These are phyloP conservation scores for Palythoa heliodiscus DNA, from an alignment of 92 coral and sea anemone species.

Conservation along the genomic window DNA sequence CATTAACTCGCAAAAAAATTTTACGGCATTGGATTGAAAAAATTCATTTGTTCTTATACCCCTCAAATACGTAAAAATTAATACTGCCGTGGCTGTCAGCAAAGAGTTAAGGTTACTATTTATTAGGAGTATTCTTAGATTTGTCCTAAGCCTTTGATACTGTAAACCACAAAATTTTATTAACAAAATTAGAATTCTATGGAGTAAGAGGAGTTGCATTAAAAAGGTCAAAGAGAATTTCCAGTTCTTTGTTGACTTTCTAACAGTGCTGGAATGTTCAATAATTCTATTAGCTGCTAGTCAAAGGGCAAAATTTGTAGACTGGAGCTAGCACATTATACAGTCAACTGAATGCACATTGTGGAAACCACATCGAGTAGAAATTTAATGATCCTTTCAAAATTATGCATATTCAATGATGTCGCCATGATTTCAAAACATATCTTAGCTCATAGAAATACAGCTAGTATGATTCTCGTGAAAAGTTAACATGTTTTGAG, in stretches of 20 bases:
- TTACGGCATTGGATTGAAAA: too few species aligned
- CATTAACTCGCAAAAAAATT: too few species aligned
- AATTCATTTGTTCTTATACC: too few species aligned
- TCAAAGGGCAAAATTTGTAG: slow-evolving; percentile 27
- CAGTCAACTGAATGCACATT: slow-evolving; percentile 26
- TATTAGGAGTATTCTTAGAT: too few species aligned
- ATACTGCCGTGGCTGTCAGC: too few species aligned
- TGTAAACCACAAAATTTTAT: too few species aligned
- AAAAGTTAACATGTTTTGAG: slow-evolving; percentile 22
- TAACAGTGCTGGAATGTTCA: slow-evolving; percentile 28
- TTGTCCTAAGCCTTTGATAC: too few species aligned
- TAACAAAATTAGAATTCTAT: too few species aligned
- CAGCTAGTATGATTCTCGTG: slow-evolving; percentile 30
- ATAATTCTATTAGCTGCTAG: slow-evolving; percentile 18
- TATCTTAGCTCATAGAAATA: slow-evolving; percentile 21
- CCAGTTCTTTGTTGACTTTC: slow-evolving; percentile 28
- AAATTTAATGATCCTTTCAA: slow-evolving; percentile 20
- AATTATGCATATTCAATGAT: slow-evolving; percentile 17
- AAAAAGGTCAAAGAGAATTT: slow-evolving; percentile 15
- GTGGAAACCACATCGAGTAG: slow-evolving; percentile 27
- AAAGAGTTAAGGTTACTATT: too few species aligned
- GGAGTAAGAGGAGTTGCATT: too few species aligned
- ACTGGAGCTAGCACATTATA: slow-evolving; percentile 26
- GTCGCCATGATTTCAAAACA: slow-evolving; percentile 23
- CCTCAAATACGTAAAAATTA: too few species aligned